These are phyloP conservation scores for Anthonomus grandis DNA, from an alignment of 1,140 invertebrate species.

Conservation along the genomic window DNA sequence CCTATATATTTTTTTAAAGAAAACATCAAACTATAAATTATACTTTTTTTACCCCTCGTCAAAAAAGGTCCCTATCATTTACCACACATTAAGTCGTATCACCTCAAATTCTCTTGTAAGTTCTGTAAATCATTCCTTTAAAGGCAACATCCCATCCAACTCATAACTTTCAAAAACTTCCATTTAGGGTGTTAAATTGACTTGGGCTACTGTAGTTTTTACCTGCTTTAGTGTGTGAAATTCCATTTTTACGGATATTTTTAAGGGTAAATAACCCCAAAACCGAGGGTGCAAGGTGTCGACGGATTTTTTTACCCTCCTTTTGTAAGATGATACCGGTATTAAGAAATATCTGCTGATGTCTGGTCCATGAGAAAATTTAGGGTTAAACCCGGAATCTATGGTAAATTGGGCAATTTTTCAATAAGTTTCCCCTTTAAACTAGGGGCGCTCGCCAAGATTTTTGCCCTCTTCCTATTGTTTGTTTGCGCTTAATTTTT, in stretches of 20 bases:
- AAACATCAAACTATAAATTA: neutral
- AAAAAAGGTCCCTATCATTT: conserved; percentile 17
- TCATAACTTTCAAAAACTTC: neutral
- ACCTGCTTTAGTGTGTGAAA: conserved; percentile 35
- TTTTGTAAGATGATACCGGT: conserved; percentile 36
- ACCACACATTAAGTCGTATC: conserved; percentile 36
- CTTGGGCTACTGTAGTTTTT: conserved; percentile 2
- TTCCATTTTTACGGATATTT: conserved; percentile 32
- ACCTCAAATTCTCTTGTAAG: conserved; percentile 34
- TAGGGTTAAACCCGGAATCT: conserved; percentile 24
- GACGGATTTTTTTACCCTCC: conserved; percentile 26
- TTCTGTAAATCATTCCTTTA: conserved; percentile 26
- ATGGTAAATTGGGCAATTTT: conserved; percentile 38
- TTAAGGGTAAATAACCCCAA: conserved; percentile 22
- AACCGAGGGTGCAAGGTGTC: conserved; percentile 22
- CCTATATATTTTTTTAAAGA: too few species aligned
- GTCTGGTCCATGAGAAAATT: conserved; percentile 34
- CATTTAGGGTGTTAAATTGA: neutral
- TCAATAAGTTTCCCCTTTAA: conserved; percentile 12
- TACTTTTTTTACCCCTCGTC: neutral
- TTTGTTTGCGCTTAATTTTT: conserved; percentile 20
- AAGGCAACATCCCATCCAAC: neutral
- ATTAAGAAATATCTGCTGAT: conserved; percentile 30
- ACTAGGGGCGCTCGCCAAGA: neutral
- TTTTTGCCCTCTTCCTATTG: conserved; percentile 15